A percentile compares a stretch with the other conserved stretches of the same genome.
Evolutionary conservation across 92 coral and sea anemone species (phyloP).

Genomic region (Umimayanthus kanabou): DNA sequence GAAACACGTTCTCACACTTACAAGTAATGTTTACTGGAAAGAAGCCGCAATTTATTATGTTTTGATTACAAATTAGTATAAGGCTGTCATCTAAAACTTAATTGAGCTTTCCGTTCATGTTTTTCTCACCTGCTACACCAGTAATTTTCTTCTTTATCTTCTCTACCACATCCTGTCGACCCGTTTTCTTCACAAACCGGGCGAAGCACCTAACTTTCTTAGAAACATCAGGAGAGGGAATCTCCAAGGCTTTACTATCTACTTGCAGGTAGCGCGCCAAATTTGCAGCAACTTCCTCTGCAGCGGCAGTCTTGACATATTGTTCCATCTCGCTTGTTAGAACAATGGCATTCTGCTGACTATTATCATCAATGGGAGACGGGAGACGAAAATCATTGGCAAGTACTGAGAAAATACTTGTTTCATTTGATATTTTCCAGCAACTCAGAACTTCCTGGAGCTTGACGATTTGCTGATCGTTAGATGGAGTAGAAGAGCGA

Average conservation of each 20-base stretch:
- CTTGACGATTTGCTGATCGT: too few relatives aligned
- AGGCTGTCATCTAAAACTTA: too few relatives aligned
- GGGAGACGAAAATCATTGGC: not conserved
- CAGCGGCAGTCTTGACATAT: not conserved
- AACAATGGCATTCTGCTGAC: not conserved
- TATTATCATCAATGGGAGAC: not conserved
- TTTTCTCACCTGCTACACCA: not conserved
- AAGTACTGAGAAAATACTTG: not conserved
- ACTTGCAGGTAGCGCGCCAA: not conserved
- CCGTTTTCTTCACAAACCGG: not conserved
- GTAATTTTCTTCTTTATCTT: not conserved
- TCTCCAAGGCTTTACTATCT: not conserved
- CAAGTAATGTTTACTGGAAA: too few relatives aligned
- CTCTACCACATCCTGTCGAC: not conserved
- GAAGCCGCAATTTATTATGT: too few relatives aligned
- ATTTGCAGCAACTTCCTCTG: not conserved
- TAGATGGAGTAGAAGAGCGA: too few relatives aligned
- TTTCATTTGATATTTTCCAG: not conserved
- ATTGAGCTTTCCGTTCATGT: too few relatives aligned
- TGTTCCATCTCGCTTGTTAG: not conserved
- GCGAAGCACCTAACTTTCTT: not conserved
- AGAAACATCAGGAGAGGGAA: not conserved
- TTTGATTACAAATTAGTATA: too few relatives aligned
- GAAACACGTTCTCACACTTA: too few relatives aligned
- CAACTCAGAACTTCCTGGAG: too few relatives aligned